Conservation (phyloP, 2,888 invertebrate species). For the Agonopterix alstromeriana region DNA sequence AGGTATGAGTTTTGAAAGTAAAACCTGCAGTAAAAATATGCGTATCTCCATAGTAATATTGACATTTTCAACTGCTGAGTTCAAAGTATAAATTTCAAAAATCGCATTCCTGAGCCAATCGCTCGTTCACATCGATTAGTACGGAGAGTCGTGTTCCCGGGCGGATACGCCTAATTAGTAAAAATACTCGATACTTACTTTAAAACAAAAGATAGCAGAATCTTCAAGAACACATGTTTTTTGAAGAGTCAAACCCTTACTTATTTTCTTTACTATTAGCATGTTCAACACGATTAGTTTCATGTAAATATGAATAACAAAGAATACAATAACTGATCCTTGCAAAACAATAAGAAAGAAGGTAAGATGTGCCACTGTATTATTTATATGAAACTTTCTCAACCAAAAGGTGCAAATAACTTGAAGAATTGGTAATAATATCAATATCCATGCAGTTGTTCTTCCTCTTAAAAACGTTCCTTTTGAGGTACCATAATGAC, state of each 20-base stretch:
- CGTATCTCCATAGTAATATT: too few relatives aligned
- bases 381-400: slow-evolving; percentile 25
- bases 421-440: slow-evolving; percentile 21
- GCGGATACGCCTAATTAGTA: too few relatives aligned
- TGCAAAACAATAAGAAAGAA: slow-evolving; percentile 36
- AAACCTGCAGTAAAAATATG: too few relatives aligned
- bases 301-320: slow-evolving; percentile 30
- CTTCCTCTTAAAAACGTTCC: slow-evolving; percentile 23
- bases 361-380: slow-evolving; percentile 24
- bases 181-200: too few relatives aligned
- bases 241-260: slow-evolving; percentile 13
- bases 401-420: slow-evolving; percentile 19
- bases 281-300: slow-evolving; percentile 30
- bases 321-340: slow-evolving; percentile 30
- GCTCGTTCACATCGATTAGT: too few relatives aligned
- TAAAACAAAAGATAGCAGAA: too few relatives aligned
- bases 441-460: slow-evolving; percentile 18
- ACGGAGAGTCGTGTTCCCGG: too few relatives aligned
- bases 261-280: slow-evolving; percentile 26
- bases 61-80: too few relatives aligned
- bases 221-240: slow-evolving; percentile 6
- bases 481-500: slow-evolving; percentile 24
- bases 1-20: too few relatives aligned
- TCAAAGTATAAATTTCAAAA: too few relatives aligned
- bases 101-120: too few relatives aligned